Conservation (phyloP, 2,797 vertebrate genomes). For the Pseudopleuronectes americanus region DNA sequence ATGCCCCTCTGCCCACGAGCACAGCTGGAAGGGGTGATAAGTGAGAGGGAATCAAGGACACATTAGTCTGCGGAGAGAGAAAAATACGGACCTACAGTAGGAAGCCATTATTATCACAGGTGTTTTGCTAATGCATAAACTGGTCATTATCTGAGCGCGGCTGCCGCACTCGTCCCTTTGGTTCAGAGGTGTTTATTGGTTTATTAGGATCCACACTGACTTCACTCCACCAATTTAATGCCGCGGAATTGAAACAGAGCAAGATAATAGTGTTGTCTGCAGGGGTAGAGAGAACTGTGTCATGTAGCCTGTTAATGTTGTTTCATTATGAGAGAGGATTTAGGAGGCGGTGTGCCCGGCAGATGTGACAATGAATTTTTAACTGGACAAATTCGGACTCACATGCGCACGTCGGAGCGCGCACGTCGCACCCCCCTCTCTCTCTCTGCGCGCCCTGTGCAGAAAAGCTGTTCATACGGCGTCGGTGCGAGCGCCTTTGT, state of each 20-base stretch:
- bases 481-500: constrained; percentile 31
- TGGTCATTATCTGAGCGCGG: constrained; percentile 64
- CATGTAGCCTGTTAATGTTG: constrained; percentile 54
- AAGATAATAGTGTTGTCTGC: constrained; percentile 58
- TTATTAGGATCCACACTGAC: constrained; percentile 68
- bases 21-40: constrained; percentile 62
- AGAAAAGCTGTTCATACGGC: constrained; percentile 31
- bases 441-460: too few species aligned
- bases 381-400: constrained; percentile 39
- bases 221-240: constrained; percentile 61
- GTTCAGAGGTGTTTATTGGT: constrained; percentile 73
- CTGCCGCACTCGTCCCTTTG: constrained; percentile 47
- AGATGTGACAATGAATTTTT: constrained; percentile 52
- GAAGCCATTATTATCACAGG: constrained; percentile 66
- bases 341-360: constrained; percentile 37
- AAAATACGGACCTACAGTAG: constrained; percentile 30
- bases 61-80: constrained; percentile 51
- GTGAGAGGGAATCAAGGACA: constrained; percentile 57
- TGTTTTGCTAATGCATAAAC: constrained; percentile 72
- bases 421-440: too few species aligned
- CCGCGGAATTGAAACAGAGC: constrained; percentile 58
- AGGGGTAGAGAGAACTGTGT: constrained; percentile 41
- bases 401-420: not conserved
- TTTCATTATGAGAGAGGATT: constrained; percentile 61
- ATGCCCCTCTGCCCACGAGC: constrained; percentile 44